phyloP scores from a whole-genome alignment of 2,888 invertebrate genomes.

The Drosophila merina region DNA sequence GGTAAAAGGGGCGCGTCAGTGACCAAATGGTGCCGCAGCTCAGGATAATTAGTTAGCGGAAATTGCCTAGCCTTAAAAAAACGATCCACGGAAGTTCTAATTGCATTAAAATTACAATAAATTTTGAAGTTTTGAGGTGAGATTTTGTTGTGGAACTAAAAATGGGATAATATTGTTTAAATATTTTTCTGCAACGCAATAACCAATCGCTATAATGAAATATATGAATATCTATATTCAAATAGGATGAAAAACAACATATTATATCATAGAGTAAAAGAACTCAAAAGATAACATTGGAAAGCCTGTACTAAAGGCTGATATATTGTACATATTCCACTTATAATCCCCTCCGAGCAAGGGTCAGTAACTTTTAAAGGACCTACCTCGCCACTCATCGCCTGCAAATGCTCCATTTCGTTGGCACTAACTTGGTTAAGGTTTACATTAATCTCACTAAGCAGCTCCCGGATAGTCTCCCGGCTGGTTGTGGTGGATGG shows the following conservation, averaged over 20 bases:
- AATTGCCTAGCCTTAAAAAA: background rate
- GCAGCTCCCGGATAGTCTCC: conserved; percentile 73
- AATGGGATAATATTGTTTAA: too few relatives aligned
- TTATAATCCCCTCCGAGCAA: background rate
- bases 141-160: too few relatives aligned
- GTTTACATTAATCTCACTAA: conserved; percentile 79
- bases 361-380: background rate
- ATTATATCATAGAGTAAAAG: background rate
- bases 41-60: background rate
- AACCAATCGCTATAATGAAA: background rate
- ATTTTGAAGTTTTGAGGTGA: too few relatives aligned
- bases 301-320: background rate
- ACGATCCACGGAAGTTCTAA: background rate
- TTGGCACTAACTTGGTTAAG: conserved; percentile 69
- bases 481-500: conserved; percentile 1
- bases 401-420: conserved; percentile 74
- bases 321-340: background rate
- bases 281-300: background rate
- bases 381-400: conserved; percentile 71
- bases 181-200: background rate
- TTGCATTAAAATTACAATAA: background rate
- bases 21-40: conserved; percentile 28
- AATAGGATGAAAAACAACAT: background rate
- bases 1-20: conserved; percentile 31
- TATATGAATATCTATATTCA: background rate